These are phyloP conservation scores for Lamellibrachia satsuma DNA, from an alignment of 2,888 invertebrate species.

Conservation along the genomic window DNA sequence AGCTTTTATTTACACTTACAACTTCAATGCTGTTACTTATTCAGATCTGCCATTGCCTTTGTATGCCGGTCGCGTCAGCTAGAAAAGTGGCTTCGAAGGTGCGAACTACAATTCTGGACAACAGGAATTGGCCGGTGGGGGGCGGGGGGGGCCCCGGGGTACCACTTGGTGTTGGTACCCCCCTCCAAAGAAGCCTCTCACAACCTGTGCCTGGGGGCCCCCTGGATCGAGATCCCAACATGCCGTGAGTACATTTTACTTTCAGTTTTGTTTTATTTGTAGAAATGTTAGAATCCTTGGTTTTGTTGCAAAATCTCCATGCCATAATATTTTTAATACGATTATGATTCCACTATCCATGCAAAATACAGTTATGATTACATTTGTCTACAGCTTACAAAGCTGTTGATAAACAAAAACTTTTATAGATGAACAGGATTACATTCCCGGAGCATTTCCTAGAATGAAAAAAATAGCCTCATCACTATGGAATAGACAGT, in stretches of 20 bases:
- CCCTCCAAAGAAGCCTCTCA: not conserved
- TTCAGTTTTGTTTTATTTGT: not conserved
- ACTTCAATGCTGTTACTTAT: not conserved
- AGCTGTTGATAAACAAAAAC: too few relatives aligned
- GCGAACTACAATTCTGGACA: slow-evolving; percentile 7
- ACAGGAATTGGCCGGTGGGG: slow-evolving; percentile 11
- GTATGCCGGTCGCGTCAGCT: not conserved
- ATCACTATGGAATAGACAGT: too few relatives aligned
- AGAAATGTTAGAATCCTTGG: not conserved
- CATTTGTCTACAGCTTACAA: too few relatives aligned
- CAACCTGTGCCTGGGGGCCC: not conserved
- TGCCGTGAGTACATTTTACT: not conserved
- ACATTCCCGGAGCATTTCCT: too few relatives aligned
- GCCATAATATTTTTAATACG: not conserved
- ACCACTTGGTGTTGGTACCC: not conserved
- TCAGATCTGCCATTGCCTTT: not conserved
- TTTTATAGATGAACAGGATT: too few relatives aligned
- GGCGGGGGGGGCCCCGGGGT: not conserved
- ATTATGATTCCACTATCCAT: too few relatives aligned
- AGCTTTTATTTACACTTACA: not conserved
- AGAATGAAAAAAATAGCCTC: too few relatives aligned
- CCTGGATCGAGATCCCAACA: not conserved
- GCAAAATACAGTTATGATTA: too few relatives aligned
- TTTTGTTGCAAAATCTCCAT: not conserved
- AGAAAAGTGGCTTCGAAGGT: slow-evolving; percentile 11